phyloP scores from a whole-genome alignment of 2,888 invertebrate species.

The Nymphalis polychloros region DNA sequence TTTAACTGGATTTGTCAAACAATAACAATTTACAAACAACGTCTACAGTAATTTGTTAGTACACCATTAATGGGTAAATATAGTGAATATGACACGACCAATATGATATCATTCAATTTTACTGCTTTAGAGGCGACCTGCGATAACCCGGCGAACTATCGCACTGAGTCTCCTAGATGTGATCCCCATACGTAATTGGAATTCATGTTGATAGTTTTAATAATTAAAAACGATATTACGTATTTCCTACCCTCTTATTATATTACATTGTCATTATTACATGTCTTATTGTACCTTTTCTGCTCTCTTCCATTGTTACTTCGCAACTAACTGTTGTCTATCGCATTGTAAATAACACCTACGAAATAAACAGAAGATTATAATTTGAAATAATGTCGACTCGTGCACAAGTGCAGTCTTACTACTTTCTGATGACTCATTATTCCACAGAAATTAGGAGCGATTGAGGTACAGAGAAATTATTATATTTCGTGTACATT shows the following conservation, averaged over 20 bases:
- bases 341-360: conserved; percentile 8
- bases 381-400: conserved; percentile 15
- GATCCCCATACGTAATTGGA: conserved; percentile 55
- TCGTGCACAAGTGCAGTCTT: conserved; percentile 21
- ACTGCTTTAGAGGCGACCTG: conserved; percentile 78
- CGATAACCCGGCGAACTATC: conserved; percentile 76
- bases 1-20: conserved; percentile 29
- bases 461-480: conserved; percentile 33
- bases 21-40: conserved; percentile 49
- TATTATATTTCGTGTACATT: conserved; percentile 30
- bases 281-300: neutral
- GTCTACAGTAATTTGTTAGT: conserved; percentile 66
- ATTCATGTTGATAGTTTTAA: conserved; percentile 22
- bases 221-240: conserved; percentile 3
- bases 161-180: conserved; percentile 69
- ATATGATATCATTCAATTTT: conserved; percentile 80
- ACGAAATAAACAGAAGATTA: conserved; percentile 7
- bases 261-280: too few species aligned
- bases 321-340: neutral
- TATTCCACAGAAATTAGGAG: conserved; percentile 34
- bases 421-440: conserved; percentile 39
- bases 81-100: conserved; percentile 70
- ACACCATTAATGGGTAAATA: conserved; percentile 75
- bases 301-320: neutral
- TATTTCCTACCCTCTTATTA: neutral